phyloP scores from a whole-genome alignment of 2,888 invertebrate genomes.

The Caenorhabditis sp. region DNA sequence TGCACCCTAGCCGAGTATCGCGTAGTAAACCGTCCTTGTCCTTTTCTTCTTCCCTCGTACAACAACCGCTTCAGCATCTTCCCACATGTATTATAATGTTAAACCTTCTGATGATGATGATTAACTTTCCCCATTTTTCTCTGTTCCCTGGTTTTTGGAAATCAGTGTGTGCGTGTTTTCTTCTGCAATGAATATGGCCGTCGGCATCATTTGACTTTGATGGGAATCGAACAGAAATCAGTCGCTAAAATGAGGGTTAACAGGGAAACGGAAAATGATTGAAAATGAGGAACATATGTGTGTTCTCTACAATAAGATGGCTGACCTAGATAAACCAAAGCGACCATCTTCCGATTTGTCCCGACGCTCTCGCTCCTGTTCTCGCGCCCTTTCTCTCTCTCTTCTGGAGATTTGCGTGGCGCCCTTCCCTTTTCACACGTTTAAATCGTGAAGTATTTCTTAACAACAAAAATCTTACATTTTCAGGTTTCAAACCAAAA shows the following conservation, averaged over 20 bases:
- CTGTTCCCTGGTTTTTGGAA: slow-evolving; percentile 40
- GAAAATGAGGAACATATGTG: slow-evolving; percentile 17
- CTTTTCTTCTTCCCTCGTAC: background rate
- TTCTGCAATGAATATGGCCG: slow-evolving; percentile 41
- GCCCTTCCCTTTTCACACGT: background rate
- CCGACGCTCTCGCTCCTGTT: background rate
- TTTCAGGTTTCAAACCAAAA: too few species aligned
- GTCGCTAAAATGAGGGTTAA: too few species aligned
- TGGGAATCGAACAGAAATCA: too few species aligned
- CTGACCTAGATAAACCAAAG: slow-evolving; percentile 54
- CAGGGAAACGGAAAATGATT: background rate
- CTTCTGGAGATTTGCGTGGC: background rate
- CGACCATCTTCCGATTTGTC: background rate
- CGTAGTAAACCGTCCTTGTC: slow-evolving; percentile 47
- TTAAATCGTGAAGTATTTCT: too few species aligned
- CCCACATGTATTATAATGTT: slow-evolving; percentile 33
- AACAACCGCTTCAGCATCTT: slow-evolving; percentile 16
- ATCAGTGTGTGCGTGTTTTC: slow-evolving; percentile 55
- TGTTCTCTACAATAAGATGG: slow-evolving; percentile 31
- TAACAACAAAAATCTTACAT: too few species aligned
- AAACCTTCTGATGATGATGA: slow-evolving; percentile 1
- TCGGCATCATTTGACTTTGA: slow-evolving; percentile 4
- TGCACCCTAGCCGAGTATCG: slow-evolving; percentile 45
- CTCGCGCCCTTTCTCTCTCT: background rate
- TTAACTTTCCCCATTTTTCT: background rate